These are phyloP conservation scores for Cyphomyrus discorhynchus DNA, from an alignment of 2,113 vertebrate species.

Conservation along the genomic window DNA sequence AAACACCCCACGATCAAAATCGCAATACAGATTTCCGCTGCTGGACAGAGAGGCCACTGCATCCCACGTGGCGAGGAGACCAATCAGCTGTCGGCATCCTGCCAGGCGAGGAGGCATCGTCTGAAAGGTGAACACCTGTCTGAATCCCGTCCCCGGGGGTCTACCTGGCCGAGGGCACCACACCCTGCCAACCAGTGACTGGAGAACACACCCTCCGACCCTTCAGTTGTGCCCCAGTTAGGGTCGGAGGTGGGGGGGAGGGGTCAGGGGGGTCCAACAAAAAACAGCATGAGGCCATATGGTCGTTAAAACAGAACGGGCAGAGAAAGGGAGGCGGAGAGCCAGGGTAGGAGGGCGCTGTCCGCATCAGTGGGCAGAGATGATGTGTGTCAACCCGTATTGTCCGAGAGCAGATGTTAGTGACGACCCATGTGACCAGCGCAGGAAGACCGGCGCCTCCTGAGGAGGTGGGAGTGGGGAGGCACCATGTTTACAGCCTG, in stretches of 20 bases:
- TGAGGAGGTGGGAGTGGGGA: not conserved
- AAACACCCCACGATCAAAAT: not conserved
- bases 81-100: not conserved
- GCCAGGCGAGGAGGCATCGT: not conserved
- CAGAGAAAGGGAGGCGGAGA: not conserved
- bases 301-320: not conserved
- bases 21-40: not conserved
- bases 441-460: not conserved
- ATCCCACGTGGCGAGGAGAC: not conserved
- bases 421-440: not conserved
- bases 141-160: not conserved
- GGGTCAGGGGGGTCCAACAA: not conserved
- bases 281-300: not conserved
- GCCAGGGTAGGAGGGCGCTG: not conserved
- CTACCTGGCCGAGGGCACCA: not conserved
- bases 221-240: not conserved
- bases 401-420: slow-evolving; percentile 13
- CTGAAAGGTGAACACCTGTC: not conserved
- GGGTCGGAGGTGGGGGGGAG: not conserved
- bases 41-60: not conserved
- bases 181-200: not conserved
- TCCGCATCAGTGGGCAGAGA: slow-evolving; percentile 8
- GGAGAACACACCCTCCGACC: not conserved
- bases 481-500: not conserved
- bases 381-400: not conserved